phyloP scores from a whole-genome alignment of 2,113 vertebrate genomes.

The Hystrix cristata region DNA sequence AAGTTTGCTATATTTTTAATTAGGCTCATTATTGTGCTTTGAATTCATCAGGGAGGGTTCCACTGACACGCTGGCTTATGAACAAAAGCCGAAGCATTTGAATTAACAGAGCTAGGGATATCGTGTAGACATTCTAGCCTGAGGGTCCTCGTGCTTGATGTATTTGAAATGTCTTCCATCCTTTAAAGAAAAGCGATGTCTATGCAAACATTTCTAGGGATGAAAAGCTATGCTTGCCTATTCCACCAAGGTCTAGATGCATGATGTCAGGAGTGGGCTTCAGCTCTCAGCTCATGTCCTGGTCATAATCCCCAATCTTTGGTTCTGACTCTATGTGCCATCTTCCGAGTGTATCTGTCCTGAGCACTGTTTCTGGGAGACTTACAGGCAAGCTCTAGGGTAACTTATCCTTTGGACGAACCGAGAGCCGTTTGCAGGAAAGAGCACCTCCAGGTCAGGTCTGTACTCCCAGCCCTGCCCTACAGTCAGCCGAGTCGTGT shows the following conservation, averaged over 20 bases:
- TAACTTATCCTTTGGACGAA: not conserved
- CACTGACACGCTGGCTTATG: not conserved
- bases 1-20: not conserved
- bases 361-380: not conserved
- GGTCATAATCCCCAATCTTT: not conserved
- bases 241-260: not conserved
- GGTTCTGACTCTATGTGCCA: not conserved
- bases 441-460: not conserved
- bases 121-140: not conserved
- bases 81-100: not conserved
- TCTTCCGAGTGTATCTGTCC: not conserved
- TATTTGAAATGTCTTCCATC: not conserved
- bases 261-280: not conserved
- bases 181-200: not conserved
- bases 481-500: not conserved
- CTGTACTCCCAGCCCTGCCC: not conserved
- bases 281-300: not conserved
- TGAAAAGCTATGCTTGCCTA: not conserved
- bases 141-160: not conserved
- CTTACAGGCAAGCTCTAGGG: rapidly evolving
- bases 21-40: not conserved
- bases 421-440: not conserved
- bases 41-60: not conserved
- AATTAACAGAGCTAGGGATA: not conserved
- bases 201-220: not conserved